Base-by-base conservation (phyloP, 2,888 invertebrate species). In the Agonum fuliginosum region DNA sequence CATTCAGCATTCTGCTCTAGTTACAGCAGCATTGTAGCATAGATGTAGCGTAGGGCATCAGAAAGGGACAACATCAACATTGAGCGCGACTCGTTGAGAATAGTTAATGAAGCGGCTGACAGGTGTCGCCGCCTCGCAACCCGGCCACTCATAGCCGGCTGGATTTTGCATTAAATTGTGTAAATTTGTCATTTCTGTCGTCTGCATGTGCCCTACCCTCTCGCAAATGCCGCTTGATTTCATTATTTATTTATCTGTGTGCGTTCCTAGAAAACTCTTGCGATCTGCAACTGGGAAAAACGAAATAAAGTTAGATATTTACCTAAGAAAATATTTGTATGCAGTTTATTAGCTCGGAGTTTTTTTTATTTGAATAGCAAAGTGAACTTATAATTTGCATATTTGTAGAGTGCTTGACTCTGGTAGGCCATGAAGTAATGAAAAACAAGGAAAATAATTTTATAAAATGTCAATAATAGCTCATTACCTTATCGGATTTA, bases 151-250 rank as follows among this genome's bases (percentile, higher is more conserved):
- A 10, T 4, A 37, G 70, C 70, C 70, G 46, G 46, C 70, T 70
- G 70, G 46, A 70, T 70, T 70, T 46, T 46, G 46, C 70, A 70
- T 70, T 70, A 70, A 70, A 70, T 70, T 70, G 70, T 70, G 70
- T 70, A 46, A 70, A 70, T 70, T 70, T 70, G 70, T 70, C 70
- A 70, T 70, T 70, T 70, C 70, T 70, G 70, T 70, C 70, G 70
- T 70, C 43, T 20, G 70, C 70, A 70, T 70, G 46, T 46, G 70
- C 70, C 43, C 46, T 1, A 43, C 43, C n/a, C 37, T 20, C 46
- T 12, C 43, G 27, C 24, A n/a, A n/a, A n/a, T n/a, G n/a, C n/a
- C 24, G 12, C 12, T 19, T 70, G 70, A 70, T 70, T 70, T 46
- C 43, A 70, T 70, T 70, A 70, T 62, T 62, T 62, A 62, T 14